Percentiles rank a stretch among this genome's conserved stretches.
phyloP scores from a whole-genome alignment of 2,888 invertebrate genomes.

The Epinotia demarniana region DNA sequence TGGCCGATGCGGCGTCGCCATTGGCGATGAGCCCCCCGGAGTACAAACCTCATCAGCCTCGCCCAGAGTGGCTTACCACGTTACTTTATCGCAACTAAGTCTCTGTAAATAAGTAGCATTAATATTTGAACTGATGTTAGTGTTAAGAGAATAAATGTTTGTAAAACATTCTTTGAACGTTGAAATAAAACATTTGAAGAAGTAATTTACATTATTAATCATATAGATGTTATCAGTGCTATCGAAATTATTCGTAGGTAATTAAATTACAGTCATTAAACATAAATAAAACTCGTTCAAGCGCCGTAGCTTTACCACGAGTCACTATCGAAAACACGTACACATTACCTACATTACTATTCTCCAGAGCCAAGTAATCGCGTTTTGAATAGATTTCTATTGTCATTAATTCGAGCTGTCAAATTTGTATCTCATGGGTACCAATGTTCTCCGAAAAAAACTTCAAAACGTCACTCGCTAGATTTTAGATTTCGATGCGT shows the following conservation, averaged over 20 bases:
- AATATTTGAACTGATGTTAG: constrained; percentile 68
- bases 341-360: too few relatives aligned
- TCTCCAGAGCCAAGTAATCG: too few relatives aligned
- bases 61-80: constrained; percentile 77
- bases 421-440: too few relatives aligned
- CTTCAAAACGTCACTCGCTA: too few relatives aligned
- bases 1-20: constrained; percentile 75
- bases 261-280: constrained; percentile 5
- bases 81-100: constrained; percentile 77
- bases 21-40: constrained; percentile 75
- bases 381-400: too few relatives aligned
- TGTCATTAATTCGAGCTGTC: too few relatives aligned
- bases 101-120: constrained; percentile 62
- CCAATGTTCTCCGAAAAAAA: too few relatives aligned
- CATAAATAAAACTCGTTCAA: constrained; percentile 2
- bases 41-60: constrained; percentile 72
- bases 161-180: constrained; percentile 69
- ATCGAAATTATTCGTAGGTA: neutral
- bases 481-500: too few relatives aligned
- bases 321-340: too few relatives aligned
- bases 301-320: too few relatives aligned
- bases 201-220: constrained; percentile 15
- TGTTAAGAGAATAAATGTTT: constrained; percentile 42
- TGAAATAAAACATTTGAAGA: constrained; percentile 71
- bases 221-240: neutral